phyloP scores from a whole-genome alignment of 2,888 invertebrate species.

The Automeris io region DNA sequence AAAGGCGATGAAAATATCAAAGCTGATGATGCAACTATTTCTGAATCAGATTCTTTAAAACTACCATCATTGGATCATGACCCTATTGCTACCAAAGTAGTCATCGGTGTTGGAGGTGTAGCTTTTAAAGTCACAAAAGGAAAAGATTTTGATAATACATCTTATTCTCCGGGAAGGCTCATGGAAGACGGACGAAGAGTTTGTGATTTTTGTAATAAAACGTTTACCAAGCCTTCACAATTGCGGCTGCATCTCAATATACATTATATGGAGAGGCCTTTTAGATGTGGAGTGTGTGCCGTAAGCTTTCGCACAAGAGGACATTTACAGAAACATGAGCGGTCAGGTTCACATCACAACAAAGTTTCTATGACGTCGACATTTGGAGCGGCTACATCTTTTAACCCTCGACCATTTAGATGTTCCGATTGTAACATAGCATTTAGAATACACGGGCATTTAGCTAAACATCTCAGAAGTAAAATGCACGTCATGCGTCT shows the following conservation, averaged over 20 bases:
- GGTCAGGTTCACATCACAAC: conserved; percentile 93
- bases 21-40: conserved; percentile 34
- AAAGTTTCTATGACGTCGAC: conserved; percentile 93
- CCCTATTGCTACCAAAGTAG: conserved; percentile 75
- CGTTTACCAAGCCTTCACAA: conserved; percentile 94
- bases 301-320: conserved; percentile 94
- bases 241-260: conserved; percentile 95
- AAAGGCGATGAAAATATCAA: conserved; percentile 47
- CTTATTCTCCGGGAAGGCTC: conserved; percentile 73
- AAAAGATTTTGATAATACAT: conserved; percentile 63
- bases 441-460: conserved; percentile 96
- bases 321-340: conserved; percentile 94
- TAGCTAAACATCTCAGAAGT: conserved; percentile 97
- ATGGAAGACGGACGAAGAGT: conserved; percentile 86
- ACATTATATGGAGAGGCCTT: conserved; percentile 95
- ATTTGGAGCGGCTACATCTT: conserved; percentile 89
- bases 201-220: conserved; percentile 92
- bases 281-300: conserved; percentile 93
- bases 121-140: conserved; percentile 76
- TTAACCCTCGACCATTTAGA: conserved; percentile 96
- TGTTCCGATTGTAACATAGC: conserved; percentile 97
- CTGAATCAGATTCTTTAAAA: conserved; percentile 52
- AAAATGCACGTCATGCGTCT: conserved; percentile 97
- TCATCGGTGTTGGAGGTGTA: conserved; percentile 80
- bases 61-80: conserved; percentile 57